Evolutionary conservation across 2,888 invertebrate genomes (phyloP), one percentile per base, ranked within the genome.

Genomic region (Xiphydria camelus): DNA sequence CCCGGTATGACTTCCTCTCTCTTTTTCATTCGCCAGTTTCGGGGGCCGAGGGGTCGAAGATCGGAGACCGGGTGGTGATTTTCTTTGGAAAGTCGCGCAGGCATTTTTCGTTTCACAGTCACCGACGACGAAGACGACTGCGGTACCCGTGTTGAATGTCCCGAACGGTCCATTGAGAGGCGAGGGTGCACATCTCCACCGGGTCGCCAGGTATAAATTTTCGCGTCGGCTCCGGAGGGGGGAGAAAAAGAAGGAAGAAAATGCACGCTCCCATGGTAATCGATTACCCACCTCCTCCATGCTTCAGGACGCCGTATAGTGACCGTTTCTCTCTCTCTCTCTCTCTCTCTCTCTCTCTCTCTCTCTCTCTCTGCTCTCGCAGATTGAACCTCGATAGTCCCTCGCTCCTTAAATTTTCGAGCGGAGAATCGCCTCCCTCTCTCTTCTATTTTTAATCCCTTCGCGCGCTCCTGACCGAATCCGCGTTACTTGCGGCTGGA

Each of bases 201-300:
- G 59, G 63, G 41, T 59, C 62, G 62, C 63, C 70, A 70, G 71
- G 71, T 71, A 71, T 71, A 71, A 69, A 71, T 71, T 71, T 70
- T 64, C 62, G 64, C 61, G 57, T 61, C 61, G 65, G 60, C 47
- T 60, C 57, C 61, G 56, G 49, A 45, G 46, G 55, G 53, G 51
- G 47, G 53, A 19, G 34, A 35, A 34, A 41, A 44, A 53, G 43
- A 47, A 52, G 51, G 37, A 22, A 20, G 22, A 56, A 57, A 64
- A 65, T n/a, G n/a, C n/a, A n/a, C 59, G 60, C 59, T 63, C 59
- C 62, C 62, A 62, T 63, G 64, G 62, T 66, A 67, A 68, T 68
- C 67, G 68, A 68, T 68, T 71, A 61, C n/a, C n/a, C n/a, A n/a
- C 68, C 62, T 64, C 66, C 57, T 59, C 66, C 67, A 65, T 70